Base-by-base conservation (phyloP, 2,888 invertebrate genomes). In the Dimorphilus gyrociliatus region DNA sequence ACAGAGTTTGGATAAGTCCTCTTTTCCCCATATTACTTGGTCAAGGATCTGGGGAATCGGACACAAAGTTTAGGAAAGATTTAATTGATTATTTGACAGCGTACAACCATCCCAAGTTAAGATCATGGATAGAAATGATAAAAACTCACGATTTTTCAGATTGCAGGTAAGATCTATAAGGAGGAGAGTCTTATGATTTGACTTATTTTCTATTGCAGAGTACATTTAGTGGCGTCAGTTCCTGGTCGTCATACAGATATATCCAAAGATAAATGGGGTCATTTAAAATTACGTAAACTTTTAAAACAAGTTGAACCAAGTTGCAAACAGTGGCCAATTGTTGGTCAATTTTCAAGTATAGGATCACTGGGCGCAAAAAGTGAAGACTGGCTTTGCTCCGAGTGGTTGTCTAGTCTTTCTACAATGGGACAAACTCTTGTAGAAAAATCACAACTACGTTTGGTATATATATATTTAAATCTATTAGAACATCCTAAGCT, bases 301-400 rank as follows among this genome's bases (percentile, higher is more conserved):
- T 32, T 17, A 3, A n/a, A 19, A 8, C n/a, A n/a, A n/a, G n/a
- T n/a, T n/a, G n/a, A n/a, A n/a, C n/a, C n/a, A n/a, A n/a, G n/a
- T n/a, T n/a, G n/a, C n/a, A n/a, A n/a, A 7, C 68, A 72, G 1
- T 78, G 80, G 72, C 72, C 76, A 0, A 65, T 88, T 0, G 57
- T 85, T 3, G 78, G 78, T 1, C 90, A 92, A 63, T 78, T 82
- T 32, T 88, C 86, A 18, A 88, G 86, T 41, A 75, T 92, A 23
- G 92, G 90, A 16, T 78, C 77, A 37, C 70, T 81, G 29, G 88
- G 88, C 2, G 67, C 74, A 8, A 45, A 40, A 12, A 46, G 58
- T 16, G 68, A 40, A 52, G 63, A 46, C 57, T 90, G 88, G 88
- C 63, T 90, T 36, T 69, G 72, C 3, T 73, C 74, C 1, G 79